Evolutionary conservation across 2,888 invertebrate species (phyloP).

Genomic region (Eulithis testata): DNA sequence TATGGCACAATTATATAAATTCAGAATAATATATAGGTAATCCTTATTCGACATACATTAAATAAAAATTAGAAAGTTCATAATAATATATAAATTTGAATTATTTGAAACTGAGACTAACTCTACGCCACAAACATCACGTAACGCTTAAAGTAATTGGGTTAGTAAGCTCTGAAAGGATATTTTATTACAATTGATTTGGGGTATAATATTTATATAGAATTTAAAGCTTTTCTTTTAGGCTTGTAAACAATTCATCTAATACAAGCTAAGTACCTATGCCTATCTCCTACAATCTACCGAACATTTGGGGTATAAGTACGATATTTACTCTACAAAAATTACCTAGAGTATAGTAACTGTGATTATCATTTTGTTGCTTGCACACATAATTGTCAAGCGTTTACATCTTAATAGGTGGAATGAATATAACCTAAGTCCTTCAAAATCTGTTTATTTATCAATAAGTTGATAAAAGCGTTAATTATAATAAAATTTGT

Average conservation of each 20-base stretch:
- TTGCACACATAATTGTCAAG: conserved; percentile 11
- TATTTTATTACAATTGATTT: conserved; percentile 19
- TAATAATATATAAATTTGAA: neutral
- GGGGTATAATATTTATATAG: conserved; percentile 13
- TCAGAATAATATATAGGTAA: neutral
- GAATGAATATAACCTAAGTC: neutral
- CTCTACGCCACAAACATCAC: neutral
- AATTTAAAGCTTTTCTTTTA: conserved; percentile 34
- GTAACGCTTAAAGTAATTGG: conserved; percentile 1
- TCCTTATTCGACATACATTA: neutral
- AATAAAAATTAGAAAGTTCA: neutral
- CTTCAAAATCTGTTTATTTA: neutral
- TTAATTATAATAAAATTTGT: conserved; percentile 25
- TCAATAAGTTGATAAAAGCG: conserved; percentile 2
- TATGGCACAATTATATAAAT: conserved; percentile 28
- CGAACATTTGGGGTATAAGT: conserved; percentile 17
- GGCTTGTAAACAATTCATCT: conserved; percentile 23
- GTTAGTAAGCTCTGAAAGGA: conserved; percentile 25
- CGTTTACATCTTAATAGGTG: conserved; percentile 7
- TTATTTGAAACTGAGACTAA: neutral
- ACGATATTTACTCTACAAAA: conserved; percentile 4
- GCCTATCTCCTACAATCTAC: conserved; percentile 16
- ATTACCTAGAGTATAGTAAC: neutral
- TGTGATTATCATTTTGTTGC: conserved; percentile 9
- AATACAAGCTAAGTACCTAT: conserved; percentile 21